Evolutionary conservation across 2,888 invertebrate genomes (phyloP).

Genomic region (Caenorhabditis japonica): DNA sequence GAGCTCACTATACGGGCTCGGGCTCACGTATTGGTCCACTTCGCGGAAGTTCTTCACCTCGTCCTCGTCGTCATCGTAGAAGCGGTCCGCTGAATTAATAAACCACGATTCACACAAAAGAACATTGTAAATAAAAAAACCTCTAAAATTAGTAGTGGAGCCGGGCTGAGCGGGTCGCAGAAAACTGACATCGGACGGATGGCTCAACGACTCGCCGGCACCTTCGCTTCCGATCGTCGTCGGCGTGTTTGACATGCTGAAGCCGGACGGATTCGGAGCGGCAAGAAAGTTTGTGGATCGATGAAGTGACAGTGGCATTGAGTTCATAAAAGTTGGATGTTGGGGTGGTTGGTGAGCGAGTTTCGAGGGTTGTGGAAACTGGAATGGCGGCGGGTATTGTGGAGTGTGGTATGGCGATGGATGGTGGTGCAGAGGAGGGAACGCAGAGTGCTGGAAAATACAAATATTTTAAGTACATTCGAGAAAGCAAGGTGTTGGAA

Average conservation of each 20-base stretch:
- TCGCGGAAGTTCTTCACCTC: conserved; percentile 44
- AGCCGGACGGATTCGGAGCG: conserved; percentile 13
- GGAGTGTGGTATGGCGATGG: conserved; percentile 26
- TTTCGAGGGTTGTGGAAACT: not conserved
- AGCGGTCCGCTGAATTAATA: conserved; percentile 11
- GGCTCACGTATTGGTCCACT: conserved; percentile 5
- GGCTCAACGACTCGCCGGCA: conserved; percentile 50
- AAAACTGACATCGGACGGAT: conserved; percentile 45
- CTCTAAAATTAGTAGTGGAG: not conserved
- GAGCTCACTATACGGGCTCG: conserved; percentile 17
- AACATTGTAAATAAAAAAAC: no score
- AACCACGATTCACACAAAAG: no score
- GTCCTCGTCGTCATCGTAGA: conserved; percentile 35
- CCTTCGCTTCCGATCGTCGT: conserved; percentile 40
- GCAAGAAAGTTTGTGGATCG: conserved; percentile 11
- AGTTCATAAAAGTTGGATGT: not conserved
- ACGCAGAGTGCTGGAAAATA: not conserved
- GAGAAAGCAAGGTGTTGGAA: no score
- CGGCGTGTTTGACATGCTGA: conserved; percentile 26
- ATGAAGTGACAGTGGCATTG: not conserved
- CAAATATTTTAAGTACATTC: not conserved
- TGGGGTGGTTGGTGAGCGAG: not conserved
- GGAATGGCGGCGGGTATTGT: conserved; percentile 17
- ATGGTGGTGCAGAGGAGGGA: conserved; percentile 8
- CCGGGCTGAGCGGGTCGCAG: not conserved